Conservation (phyloP, 2,113 vertebrate genomes). For the Geococcyx californianus region DNA sequence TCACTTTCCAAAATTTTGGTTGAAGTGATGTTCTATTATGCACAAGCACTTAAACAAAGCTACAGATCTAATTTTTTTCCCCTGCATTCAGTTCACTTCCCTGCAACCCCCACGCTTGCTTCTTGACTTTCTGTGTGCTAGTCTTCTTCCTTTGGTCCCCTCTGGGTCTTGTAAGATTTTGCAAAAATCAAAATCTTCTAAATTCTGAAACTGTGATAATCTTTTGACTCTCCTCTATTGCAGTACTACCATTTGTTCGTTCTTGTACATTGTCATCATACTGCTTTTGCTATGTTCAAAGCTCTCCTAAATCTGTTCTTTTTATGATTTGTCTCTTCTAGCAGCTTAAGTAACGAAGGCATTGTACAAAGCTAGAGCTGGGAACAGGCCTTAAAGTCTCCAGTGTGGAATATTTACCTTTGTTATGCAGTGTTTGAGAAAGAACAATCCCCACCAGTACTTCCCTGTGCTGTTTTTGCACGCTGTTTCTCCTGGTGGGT, state of each 20-base stretch:
- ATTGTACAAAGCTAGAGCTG: not conserved
- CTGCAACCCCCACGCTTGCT: not conserved
- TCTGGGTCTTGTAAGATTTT: not conserved
- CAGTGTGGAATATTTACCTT: not conserved
- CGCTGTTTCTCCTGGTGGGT: accelerated
- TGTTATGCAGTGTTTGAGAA: not conserved
- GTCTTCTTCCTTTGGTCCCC: not conserved
- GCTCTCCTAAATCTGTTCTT: not conserved
- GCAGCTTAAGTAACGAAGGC: not conserved
- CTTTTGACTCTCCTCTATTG: not conserved
- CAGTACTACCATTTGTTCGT: not conserved
- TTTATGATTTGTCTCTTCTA: not conserved
- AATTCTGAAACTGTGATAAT: not conserved
- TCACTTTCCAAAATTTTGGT: not conserved
- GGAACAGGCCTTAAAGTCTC: not conserved
- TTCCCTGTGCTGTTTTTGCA: not conserved
- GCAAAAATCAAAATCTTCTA: not conserved
- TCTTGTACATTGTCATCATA: not conserved
- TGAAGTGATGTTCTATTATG: not conserved
- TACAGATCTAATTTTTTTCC: not conserved
- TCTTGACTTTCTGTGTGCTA: not conserved
- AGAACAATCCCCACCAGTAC: accelerated
- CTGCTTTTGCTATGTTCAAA: not conserved
- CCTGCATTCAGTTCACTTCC: not conserved
- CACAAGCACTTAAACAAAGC: not conserved